Percentiles rank a stretch among this genome's conserved stretches.
Conservation (phyloP, 2,888 invertebrate genomes). For the Drosophila emarginata region DNA sequence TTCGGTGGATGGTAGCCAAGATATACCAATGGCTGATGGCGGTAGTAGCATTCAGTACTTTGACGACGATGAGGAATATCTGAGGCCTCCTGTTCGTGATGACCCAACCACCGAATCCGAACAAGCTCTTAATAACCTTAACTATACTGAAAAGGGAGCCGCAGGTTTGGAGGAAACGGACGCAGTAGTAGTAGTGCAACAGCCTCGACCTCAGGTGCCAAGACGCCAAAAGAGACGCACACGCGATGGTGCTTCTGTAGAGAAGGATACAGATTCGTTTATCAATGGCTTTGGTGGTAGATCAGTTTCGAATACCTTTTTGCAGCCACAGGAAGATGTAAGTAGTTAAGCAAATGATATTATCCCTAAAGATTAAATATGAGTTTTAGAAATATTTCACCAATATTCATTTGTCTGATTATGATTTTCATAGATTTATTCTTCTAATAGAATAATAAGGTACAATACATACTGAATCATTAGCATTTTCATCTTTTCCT, state of each 20-base stretch:
- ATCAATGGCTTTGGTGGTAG: conserved; percentile 82
- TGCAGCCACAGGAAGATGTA: conserved; percentile 82
- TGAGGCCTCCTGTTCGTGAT: conserved; percentile 67
- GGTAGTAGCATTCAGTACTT: conserved; percentile 79
- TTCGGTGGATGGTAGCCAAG: conserved; percentile 82
- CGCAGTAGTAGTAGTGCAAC: conserved; percentile 41
- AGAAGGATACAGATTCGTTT: conserved; percentile 81
- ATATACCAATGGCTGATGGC: conserved; percentile 76
- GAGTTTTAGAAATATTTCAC: no score
- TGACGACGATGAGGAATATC: conserved; percentile 82
- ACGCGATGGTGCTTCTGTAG: conserved; percentile 76
- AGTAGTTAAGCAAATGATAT: conserved; percentile 36
- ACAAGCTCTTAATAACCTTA: conserved; percentile 66
- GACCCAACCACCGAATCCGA: conserved; percentile 55
- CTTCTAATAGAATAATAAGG: background rate
- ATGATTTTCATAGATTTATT: no score
- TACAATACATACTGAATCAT: conserved; percentile 1
- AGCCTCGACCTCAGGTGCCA: conserved; percentile 80
- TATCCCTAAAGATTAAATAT: no score
- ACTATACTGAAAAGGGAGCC: conserved; percentile 37
- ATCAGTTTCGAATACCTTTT: conserved; percentile 82
- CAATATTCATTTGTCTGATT: no score
- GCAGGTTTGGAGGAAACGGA: conserved; percentile 46
- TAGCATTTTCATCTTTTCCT: background rate
- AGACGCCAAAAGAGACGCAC: conserved; percentile 80